These are phyloP conservation scores for Tillus elongatus DNA, from an alignment of 2,888 invertebrate species.

Conservation along the genomic window DNA sequence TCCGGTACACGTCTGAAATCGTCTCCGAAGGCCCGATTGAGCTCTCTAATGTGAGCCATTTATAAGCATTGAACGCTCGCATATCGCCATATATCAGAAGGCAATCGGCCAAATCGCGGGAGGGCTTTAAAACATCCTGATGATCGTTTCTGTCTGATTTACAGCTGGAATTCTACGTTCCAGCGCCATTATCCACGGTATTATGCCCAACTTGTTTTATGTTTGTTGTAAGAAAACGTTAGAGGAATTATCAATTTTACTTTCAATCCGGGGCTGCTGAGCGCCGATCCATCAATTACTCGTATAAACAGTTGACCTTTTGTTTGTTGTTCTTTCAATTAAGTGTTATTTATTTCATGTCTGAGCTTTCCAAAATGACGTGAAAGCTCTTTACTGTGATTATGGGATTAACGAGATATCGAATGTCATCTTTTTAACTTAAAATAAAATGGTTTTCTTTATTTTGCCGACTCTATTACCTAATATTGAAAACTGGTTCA, in stretches of 20 bases:
- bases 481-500: too few relatives aligned
- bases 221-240: neutral
- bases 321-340: too few relatives aligned
- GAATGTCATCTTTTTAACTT: too few relatives aligned
- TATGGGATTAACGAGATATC: too few relatives aligned
- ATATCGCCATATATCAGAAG: conserved; percentile 42
- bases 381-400: too few relatives aligned
- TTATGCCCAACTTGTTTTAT: conserved; percentile 18
- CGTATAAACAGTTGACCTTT: too few relatives aligned
- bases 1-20: conserved; percentile 13
- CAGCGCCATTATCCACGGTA: conserved; percentile 28
- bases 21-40: conserved; percentile 23
- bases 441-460: too few relatives aligned
- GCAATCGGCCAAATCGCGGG: conserved; percentile 41
- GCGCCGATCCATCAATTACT: too few relatives aligned
- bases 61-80: conserved; percentile 40
- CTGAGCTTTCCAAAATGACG: too few relatives aligned
- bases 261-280: too few relatives aligned
- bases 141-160: conserved; percentile 34
- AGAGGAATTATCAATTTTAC: neutral
- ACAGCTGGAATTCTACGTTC: conserved; percentile 34
- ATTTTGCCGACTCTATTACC: too few relatives aligned
- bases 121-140: conserved; percentile 43
- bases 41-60: conserved; percentile 40
- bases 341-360: too few relatives aligned